Evolutionary conservation across 2,113 vertebrate genomes (phyloP).

Genomic region (Aptenodytes patagonicus): DNA sequence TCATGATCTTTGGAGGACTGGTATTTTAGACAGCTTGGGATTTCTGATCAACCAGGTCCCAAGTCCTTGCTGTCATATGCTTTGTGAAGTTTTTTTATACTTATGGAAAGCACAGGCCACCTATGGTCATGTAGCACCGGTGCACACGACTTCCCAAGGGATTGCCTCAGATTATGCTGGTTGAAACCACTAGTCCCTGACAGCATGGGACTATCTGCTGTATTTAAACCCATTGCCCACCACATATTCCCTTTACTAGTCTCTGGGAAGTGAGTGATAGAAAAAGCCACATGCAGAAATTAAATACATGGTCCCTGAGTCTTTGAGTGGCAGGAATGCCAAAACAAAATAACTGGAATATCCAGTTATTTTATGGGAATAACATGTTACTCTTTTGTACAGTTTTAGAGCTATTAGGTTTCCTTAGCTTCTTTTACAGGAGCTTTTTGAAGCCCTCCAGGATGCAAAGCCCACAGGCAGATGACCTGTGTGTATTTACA

Average conservation of each 20-base stretch:
- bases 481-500: not conserved
- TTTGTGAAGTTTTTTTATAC: not conserved
- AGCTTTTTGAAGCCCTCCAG: not conserved
- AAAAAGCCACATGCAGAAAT: not conserved
- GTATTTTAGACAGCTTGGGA: not conserved
- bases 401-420: not conserved
- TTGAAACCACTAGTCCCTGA: not conserved
- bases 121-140: not conserved
- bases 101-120: fast-evolving
- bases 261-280: not conserved
- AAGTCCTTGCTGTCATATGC: fast-evolving
- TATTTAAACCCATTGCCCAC: not conserved
- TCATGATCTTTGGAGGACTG: not conserved
- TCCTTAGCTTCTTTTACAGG: not conserved
- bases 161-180: not conserved
- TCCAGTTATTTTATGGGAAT: not conserved
- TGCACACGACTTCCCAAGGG: not conserved
- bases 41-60: not conserved
- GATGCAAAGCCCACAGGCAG: not conserved
- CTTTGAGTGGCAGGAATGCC: not conserved
- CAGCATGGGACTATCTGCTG: not conserved
- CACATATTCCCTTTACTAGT: not conserved
- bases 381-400: not conserved
- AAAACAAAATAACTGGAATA: not conserved
- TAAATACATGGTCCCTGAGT: not conserved